phyloP scores from a whole-genome alignment of 2,888 invertebrate genomes.

The Macrophya annulata region DNA sequence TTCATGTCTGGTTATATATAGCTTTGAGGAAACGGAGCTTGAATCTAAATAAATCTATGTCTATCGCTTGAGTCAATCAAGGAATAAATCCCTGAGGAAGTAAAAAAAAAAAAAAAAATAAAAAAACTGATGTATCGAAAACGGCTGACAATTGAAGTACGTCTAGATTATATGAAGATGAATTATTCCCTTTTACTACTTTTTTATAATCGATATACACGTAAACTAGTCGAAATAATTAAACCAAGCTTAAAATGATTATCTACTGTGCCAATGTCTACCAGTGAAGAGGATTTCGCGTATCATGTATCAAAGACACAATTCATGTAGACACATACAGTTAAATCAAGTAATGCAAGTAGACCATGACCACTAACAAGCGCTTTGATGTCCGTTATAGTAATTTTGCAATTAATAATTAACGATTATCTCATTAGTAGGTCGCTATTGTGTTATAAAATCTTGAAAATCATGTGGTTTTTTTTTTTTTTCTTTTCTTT shows the following conservation, averaged over 20 bases:
- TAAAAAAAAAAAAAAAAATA: too few species aligned
- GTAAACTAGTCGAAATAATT: not conserved
- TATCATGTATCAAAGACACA: slow-evolving; percentile 19
- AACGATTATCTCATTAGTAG: slow-evolving; percentile 59
- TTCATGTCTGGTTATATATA: slow-evolving; percentile 7
- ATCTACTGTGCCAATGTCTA: not conserved
- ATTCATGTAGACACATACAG: slow-evolving; percentile 19
- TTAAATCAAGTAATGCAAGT: slow-evolving; percentile 70
- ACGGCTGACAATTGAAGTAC: not conserved
- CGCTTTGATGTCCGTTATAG: slow-evolving; percentile 70
- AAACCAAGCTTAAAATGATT: not conserved
- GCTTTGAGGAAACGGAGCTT: slow-evolving; percentile 16
- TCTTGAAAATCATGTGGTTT: not conserved
- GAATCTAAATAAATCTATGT: slow-evolving; percentile 11
- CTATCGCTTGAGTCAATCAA: not conserved
- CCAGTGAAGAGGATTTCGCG: not conserved
- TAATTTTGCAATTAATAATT: slow-evolving; percentile 74
- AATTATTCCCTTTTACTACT: not conserved
- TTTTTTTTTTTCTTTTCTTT: too few species aligned
- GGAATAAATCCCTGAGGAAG: not conserved
- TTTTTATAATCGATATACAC: not conserved
- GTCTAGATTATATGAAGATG: not conserved
- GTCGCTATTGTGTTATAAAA: slow-evolving; percentile 34
- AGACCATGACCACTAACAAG: slow-evolving; percentile 78
- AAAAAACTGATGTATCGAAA: not conserved